Conservation (phyloP, 2,113 vertebrate genomes). For the Pseudolaguvia tuberculata region DNA sequence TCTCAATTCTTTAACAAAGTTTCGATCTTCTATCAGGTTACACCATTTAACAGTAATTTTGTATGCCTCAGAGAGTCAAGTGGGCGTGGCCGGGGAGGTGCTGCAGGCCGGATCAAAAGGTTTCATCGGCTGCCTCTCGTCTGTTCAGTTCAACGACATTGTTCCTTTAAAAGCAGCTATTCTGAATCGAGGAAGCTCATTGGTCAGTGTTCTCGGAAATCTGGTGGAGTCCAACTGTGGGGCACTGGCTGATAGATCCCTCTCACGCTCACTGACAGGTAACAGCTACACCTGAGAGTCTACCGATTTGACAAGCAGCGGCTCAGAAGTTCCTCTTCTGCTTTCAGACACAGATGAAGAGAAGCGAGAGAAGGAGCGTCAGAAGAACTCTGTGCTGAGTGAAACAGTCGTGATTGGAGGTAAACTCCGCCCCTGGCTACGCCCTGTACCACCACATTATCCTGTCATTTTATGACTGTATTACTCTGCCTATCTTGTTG, state of each 20-base stretch:
- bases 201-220: conserved; percentile 69
- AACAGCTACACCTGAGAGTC: neutral
- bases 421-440: neutral
- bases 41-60: too few species aligned
- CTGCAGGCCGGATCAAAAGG: conserved; percentile 69
- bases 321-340: conserved; percentile 24
- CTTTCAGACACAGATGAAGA: conserved; percentile 74
- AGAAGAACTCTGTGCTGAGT: conserved; percentile 71
- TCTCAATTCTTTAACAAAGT: too few species aligned
- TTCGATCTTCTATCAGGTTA: too few species aligned
- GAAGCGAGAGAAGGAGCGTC: conserved; percentile 74
- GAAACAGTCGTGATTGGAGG: conserved; percentile 69
- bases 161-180: conserved; percentile 79
- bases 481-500: neutral
- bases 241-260: conserved; percentile 63
- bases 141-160: conserved; percentile 80
- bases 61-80: conserved; percentile 63
- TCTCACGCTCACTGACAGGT: conserved; percentile 78
- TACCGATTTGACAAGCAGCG: neutral
- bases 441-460: neutral
- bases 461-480: neutral
- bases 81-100: conserved; percentile 68
- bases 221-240: conserved; percentile 74
- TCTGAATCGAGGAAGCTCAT: conserved; percentile 66
- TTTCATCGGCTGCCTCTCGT: conserved; percentile 79